Evolutionary conservation across 1,140 invertebrate genomes (phyloP), one percentile per base, ranked within the genome.

Genomic region (Drosophila insularis): DNA sequence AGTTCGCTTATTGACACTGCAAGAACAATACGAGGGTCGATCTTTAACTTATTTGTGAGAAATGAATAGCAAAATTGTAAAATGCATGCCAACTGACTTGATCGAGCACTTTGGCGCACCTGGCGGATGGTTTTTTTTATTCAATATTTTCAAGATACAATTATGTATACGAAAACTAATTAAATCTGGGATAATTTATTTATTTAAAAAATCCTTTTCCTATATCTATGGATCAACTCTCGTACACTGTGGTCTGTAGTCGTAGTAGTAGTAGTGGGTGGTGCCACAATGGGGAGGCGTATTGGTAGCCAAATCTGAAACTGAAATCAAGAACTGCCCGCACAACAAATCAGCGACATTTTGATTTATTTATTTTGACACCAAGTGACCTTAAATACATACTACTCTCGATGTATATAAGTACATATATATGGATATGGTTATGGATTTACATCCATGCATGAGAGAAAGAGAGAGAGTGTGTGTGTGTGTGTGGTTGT

Each of bases 331-430:
- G 62, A 50, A 32, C 60, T 39, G 56, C 53, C 55, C 59, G 60
- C 61, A 63, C 68, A 60, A 68, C 46, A 63, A 78, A 76, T 87
- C 63, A 74, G 67, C 79, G 79, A 79, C 82, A 87, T 77, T 86
- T 87, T 87, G 79, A 87, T 86, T 82, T 82, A 87, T 87, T 87
- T 81, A 71, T 70, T 72, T 71, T 80, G 68, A 87, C 81, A 86
- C 78, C 74, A 63, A 70, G 8, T 56, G 66, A 68, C 73, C 60
- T 63, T 74, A 74, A 71, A 63, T 67, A 72, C 63, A 64, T 68
- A 71, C 35, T 37, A 37, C 35, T 37, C 35, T 2, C 3, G 32
- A 5, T 35, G 10, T 35, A 35, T 53, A 46, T 59, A 58, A 19
- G 43, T 13, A 27, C 7, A 55, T 31, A 19, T 50, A 31, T 10